Conservation (phyloP, 2,888 invertebrate genomes). For the Andrena hattorfiana region DNA sequence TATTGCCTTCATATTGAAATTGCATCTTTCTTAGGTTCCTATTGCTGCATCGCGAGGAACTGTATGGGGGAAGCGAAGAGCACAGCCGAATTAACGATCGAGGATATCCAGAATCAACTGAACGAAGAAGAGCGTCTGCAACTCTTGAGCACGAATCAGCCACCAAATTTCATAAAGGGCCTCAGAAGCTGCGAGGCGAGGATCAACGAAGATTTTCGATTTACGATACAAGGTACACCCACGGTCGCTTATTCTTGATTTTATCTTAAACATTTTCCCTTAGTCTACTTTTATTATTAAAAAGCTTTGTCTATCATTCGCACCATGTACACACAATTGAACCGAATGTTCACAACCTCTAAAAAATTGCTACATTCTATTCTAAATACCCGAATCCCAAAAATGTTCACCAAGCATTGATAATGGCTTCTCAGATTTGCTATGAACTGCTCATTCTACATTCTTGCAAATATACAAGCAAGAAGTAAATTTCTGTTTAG, state of each 20-base stretch:
- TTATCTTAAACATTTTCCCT: no score
- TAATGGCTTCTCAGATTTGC: no score
- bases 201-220: constrained; percentile 93
- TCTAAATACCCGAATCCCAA: no score
- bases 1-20: neutral
- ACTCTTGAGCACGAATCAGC: constrained; percentile 91
- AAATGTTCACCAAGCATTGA: no score
- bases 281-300: neutral
- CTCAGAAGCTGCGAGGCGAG: constrained; percentile 93
- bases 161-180: constrained; percentile 93
- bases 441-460: no score
- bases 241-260: neutral
- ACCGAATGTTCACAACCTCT: no score
- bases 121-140: constrained; percentile 94
- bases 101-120: constrained; percentile 95
- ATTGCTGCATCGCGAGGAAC: constrained; percentile 95
- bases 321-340: no score
- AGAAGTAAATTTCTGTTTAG: no score
- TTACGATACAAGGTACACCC: constrained; percentile 90
- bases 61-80: constrained; percentile 96
- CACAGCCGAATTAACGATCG: constrained; percentile 94
- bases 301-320: neutral
- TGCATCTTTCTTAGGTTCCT: constrained; percentile 87
- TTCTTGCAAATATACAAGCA: no score
- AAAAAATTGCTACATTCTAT: no score